Conservation (phyloP, 64 coral and sea anemone species). For the Astreopora myriophthalma region DNA sequence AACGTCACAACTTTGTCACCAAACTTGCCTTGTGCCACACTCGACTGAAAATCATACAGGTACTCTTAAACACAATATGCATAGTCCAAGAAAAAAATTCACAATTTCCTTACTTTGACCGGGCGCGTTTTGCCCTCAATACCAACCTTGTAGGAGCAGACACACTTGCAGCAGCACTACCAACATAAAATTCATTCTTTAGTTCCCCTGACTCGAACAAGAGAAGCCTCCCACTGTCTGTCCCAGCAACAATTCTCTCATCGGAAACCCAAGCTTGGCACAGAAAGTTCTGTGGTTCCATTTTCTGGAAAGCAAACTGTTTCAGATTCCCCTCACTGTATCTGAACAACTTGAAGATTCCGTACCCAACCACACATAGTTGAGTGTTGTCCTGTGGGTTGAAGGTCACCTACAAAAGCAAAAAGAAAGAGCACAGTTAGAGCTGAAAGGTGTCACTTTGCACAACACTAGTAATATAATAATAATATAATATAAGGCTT, state of each 20-base stretch:
- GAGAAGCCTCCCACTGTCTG: constrained; percentile 82
- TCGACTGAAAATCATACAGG: too few relatives aligned
- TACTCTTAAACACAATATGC: too few relatives aligned
- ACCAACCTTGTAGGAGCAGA: constrained; percentile 78
- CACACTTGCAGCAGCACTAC: constrained; percentile 40
- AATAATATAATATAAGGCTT: too few relatives aligned
- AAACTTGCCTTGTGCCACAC: too few relatives aligned
- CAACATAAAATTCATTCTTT: constrained; percentile 92
- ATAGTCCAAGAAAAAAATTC: too few relatives aligned
- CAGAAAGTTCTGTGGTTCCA: constrained; percentile 98
- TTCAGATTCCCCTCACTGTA: constrained; percentile 99
- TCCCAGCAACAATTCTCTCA: constrained; percentile 97
- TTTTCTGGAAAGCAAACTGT: constrained; percentile 99
- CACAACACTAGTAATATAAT: too few relatives aligned
- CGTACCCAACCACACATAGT: constrained; percentile 96
- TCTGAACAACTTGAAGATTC: constrained; percentile 97
- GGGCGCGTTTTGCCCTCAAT: background rate
- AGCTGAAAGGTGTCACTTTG: too few relatives aligned
- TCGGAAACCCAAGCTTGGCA: constrained; percentile 98
- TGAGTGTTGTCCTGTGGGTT: constrained; percentile 99
- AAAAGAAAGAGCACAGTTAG: background rate
- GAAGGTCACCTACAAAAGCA: constrained; percentile 76
- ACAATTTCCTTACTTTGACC: too few relatives aligned
- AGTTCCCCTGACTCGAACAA: constrained; percentile 98
- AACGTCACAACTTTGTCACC: too few relatives aligned